Evolutionary conservation across 2,888 invertebrate genomes (phyloP), one percentile per base, ranked within the genome.

Genomic region (Trissoscelio sp.): DNA sequence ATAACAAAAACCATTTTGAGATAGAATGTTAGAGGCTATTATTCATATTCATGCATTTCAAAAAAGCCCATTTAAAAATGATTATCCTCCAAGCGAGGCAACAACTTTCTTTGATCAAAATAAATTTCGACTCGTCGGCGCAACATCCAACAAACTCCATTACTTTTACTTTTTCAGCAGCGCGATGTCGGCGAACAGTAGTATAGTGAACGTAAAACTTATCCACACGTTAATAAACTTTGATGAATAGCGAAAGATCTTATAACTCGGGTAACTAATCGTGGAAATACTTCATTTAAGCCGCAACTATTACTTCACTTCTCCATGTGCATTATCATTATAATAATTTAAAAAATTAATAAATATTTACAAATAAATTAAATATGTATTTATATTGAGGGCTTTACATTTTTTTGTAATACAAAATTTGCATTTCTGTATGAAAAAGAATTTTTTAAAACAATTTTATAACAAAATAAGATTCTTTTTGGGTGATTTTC

Each of bases 91-190:
- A 2, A 34, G 11, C 34, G 11, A 2, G 9, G 2, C 34, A 34
- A 34, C 34, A 34, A 7, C 34, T 34, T 18, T 31, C 28, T 28
- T 55, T 42, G 31, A 74, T 57, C 9, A 20, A 39, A 66, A 58
- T 75, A 67, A 66, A 67, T 75, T 75, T 48, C 46, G 34, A 31
- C 57, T 57, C 31, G 20, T 53, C 53, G 6, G 22, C 55, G 55
- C 34, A 55, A 24, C 53, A 44, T 53, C 62, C 42, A 42, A 34
- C 39, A 37, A 75, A 22, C 39, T 57, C 48, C 57, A 75, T 67
- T 60, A 75, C 67, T 74, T 75, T 75, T 75, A 75, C 75, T 75
- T 75, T 67, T 75, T 67, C 57, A 20, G 58, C 51, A 20, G 20
- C 12, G 16, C 16, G 51, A 42, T 48, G 66, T 44, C 58, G 22